Percentiles rank a stretch among this genome's conserved stretches.
Evolutionary conservation across 2,113 vertebrate genomes (phyloP).

Genomic region (Origma solitaria): DNA sequence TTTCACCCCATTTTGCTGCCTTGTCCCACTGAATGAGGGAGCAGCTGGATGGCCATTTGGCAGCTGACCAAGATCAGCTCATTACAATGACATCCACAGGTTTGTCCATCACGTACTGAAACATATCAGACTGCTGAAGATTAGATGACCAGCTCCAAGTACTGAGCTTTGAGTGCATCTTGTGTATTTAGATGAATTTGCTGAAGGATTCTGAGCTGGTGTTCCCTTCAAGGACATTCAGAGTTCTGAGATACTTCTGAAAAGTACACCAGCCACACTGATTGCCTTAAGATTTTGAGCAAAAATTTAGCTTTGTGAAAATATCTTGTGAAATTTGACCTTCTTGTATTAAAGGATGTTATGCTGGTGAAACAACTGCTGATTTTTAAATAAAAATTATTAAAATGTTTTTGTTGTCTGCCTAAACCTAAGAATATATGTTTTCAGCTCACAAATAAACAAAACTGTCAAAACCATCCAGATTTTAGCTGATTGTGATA

Average conservation of each 20-base stretch:
- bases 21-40: background rate
- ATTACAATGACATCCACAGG: fast-evolving
- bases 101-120: background rate
- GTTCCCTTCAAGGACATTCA: background rate
- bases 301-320: background rate
- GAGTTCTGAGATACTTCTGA: background rate
- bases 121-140: background rate
- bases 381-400: background rate
- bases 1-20: background rate
- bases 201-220: background rate
- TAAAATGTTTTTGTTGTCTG: background rate
- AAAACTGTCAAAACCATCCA: background rate
- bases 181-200: fast-evolving
- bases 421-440: background rate
- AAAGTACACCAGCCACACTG: background rate
- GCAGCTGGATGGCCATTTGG: fast-evolving
- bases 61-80: background rate
- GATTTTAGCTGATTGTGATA: background rate
- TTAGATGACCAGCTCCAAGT: background rate
- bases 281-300: background rate
- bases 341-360: background rate
- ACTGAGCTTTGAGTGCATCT: background rate
- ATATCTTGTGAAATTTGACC: background rate
- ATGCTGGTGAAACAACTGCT: background rate
- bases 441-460: background rate